Evolutionary conservation across 2,113 vertebrate species (phyloP), one percentile per base, ranked within the genome.

Genomic region (Labrus mixtus): DNA sequence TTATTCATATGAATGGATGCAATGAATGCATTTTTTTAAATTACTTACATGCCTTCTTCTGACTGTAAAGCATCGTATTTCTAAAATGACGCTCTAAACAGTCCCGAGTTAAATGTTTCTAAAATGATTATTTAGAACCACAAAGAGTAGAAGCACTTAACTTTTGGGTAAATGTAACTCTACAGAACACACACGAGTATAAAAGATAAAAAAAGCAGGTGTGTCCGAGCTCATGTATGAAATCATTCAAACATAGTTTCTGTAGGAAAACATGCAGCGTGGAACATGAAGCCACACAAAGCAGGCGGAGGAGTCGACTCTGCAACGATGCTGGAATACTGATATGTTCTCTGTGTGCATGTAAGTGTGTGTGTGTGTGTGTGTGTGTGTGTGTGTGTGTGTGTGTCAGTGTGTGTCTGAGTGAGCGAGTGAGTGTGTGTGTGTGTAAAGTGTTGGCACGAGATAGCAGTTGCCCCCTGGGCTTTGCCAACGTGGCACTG

Each of bases 401-500:
- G 50, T 74, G 67, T 53, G 65, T 51, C 53, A 43, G 25, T 19
- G 69, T 67, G 62, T 60, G 61, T 12, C 48, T 58, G 78, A 73
- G 36, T 68, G 76, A 46, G 66, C 68, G 62, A 59, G 61, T 68
- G 65, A 63, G 71, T 53, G 81, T 69, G 59, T 68, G 57, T 43
- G 78, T 23, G 67, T 71, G 87, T 46, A 72, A 84, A 79, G 79
- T 89, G 88, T 79, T 92, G 91, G 91, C 91, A 91, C 73, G 36
- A 91, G 91, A 86, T 90, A 87, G 86, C 78, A 68, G 85, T 87
- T 85, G 89, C 91, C 91, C 89, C 89, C 87, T 85, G 91, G 91
- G 89, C 87, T 84, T 92, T 89, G 88, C 91, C 89, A 92, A 89
- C 63, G 73, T 92, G 88, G 86, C 91, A 78, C 89, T 92, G 89